A percentile compares a stretch with the other conserved stretches of the same genome.
Evolutionary conservation across 1,140 invertebrate genomes (phyloP).

Genomic region (Calliphora vicina): DNA sequence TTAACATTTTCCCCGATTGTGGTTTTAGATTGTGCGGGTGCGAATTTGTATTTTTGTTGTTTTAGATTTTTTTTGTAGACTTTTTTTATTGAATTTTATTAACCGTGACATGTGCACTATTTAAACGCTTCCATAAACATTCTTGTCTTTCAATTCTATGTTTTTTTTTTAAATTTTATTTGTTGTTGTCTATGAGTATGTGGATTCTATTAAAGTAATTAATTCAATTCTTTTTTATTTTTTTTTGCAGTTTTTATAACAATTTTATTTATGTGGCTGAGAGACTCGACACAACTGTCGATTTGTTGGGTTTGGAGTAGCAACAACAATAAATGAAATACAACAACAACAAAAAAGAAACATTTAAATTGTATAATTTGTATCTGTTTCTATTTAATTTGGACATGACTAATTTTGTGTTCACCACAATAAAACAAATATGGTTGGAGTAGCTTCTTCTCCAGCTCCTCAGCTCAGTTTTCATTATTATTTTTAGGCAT

Average conservation of each 20-base stretch:
- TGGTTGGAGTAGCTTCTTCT: not conserved
- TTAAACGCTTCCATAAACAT: not conserved
- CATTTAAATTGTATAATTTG: not conserved
- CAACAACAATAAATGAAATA: not conserved
- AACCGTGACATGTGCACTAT: slow-evolving; percentile 6
- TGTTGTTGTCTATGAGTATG: not conserved
- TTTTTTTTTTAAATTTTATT: not conserved
- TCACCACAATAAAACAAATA: not conserved
- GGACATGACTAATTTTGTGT: not conserved
- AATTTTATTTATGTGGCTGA: too few relatives aligned
- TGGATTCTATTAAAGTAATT: not conserved
- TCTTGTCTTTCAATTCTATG: not conserved
- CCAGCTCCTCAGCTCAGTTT: not conserved
- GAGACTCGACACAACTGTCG: too few relatives aligned
- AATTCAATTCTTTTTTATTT: not conserved
- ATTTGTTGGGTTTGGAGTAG: too few relatives aligned
- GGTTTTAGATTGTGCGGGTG: not conserved
- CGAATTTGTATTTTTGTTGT: not conserved
- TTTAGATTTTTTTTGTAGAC: not conserved
- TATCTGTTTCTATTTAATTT: not conserved
- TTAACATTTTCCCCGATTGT: not conserved
- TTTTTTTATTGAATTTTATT: not conserved
- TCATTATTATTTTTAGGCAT: not conserved
- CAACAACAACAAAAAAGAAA: not conserved
- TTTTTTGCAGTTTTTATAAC: not conserved